These are phyloP conservation scores for Patella ulyssiponensis DNA, from an alignment of 2,888 invertebrate genomes.

Conservation along the genomic window DNA sequence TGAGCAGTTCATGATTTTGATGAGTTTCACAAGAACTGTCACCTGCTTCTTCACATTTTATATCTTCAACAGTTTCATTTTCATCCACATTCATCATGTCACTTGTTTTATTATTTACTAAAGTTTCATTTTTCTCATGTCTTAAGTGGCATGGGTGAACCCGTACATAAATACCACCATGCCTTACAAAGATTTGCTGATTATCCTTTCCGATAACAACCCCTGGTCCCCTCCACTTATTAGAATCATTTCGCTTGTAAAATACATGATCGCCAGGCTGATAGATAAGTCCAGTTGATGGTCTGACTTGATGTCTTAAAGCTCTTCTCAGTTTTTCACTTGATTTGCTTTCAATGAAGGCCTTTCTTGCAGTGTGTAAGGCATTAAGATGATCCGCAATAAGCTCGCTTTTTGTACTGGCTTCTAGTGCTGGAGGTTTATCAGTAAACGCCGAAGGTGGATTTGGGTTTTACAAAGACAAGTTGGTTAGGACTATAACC, in stretches of 20 bases:
- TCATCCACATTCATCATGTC: background rate
- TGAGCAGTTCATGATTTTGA: no score
- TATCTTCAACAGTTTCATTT: no score
- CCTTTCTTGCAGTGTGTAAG: background rate
- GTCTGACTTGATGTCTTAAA: background rate
- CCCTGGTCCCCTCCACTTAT: slow-evolving; percentile 1
- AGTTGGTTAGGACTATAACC: background rate
- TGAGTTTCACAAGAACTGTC: no score
- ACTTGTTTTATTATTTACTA: background rate
- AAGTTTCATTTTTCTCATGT: background rate
- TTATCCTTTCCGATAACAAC: slow-evolving; percentile 3
- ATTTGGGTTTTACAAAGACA: slow-evolving; percentile 6
- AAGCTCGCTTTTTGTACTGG: background rate
- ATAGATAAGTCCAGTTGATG: slow-evolving; percentile 4
- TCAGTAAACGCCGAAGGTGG: background rate
- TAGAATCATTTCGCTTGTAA: background rate
- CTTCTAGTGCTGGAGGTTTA: background rate
- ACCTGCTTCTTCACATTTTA: no score
- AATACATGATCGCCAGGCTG: slow-evolving; percentile 3
- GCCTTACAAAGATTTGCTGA: background rate
- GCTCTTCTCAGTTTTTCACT: background rate
- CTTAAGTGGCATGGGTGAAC: background rate
- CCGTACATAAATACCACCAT: slow-evolving; percentile 3
- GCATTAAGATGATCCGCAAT: slow-evolving; percentile 10
- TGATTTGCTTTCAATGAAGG: background rate